These are phyloP conservation scores for Drosophila sordidula DNA, from an alignment of 2,888 invertebrate genomes.

Conservation along the genomic window DNA sequence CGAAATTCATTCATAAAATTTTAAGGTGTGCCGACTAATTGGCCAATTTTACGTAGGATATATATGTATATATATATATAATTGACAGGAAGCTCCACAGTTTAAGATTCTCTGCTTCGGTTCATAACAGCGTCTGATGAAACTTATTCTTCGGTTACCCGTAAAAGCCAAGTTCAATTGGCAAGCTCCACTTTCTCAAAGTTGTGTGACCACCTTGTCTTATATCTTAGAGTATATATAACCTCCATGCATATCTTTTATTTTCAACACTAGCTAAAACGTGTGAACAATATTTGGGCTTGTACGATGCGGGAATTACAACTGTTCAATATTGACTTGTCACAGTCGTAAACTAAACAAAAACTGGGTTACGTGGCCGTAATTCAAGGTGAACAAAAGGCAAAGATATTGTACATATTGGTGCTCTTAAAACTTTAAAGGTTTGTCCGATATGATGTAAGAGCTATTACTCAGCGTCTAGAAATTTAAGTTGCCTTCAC, in stretches of 20 bases:
- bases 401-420: constrained; percentile 15
- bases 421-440: constrained; percentile 5
- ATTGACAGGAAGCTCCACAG: constrained; percentile 9
- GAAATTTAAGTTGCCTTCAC: neutral
- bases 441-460: constrained; percentile 21
- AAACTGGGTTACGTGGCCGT: constrained; percentile 49
- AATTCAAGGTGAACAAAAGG: constrained; percentile 44
- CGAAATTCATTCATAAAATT: constrained; percentile 59
- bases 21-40: constrained; percentile 37
- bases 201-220: neutral
- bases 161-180: neutral
- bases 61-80: neutral
- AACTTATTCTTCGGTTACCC: neutral
- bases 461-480: neutral
- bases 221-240: constrained; percentile 3
- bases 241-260: constrained; percentile 19
- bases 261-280: constrained; percentile 36
- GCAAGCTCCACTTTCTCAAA: neutral
- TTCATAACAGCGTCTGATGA: neutral
- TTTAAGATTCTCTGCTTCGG: neutral
- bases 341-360: constrained; percentile 60
- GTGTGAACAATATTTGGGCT: constrained; percentile 64
- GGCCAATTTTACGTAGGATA: constrained; percentile 22
- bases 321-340: constrained; percentile 56
- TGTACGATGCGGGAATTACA: constrained; percentile 64